Percentiles rank a stretch among this genome's conserved stretches.
Conservation (phyloP, 2,113 vertebrate genomes). For the Bos indicus region DNA sequence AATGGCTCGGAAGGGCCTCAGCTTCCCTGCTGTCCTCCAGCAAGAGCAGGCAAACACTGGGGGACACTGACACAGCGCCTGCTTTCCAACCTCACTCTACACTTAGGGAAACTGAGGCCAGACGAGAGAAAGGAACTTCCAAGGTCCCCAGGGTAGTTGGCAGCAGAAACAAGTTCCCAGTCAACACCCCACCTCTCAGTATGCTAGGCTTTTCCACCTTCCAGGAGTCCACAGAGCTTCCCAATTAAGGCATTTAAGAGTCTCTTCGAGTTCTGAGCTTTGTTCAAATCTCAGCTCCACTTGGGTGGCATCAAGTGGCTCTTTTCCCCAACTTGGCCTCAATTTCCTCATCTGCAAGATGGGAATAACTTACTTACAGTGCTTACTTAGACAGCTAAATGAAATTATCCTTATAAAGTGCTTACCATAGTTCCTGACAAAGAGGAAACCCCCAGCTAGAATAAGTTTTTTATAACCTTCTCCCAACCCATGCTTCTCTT, state of each 20-base stretch:
- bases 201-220: background rate
- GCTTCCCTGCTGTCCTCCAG: background rate
- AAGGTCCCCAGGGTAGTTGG: background rate
- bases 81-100: background rate
- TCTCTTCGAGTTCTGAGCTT: background rate
- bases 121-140: background rate
- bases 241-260: background rate
- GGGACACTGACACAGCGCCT: background rate
- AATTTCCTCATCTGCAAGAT: background rate
- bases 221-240: background rate
- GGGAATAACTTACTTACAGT: background rate
- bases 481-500: background rate
- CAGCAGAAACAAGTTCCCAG: background rate
- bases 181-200: rapidly evolving
- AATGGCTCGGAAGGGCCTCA: background rate
- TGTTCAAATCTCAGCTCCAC: background rate
- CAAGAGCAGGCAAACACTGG: background rate
- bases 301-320: rapidly evolving
- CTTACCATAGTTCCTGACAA: background rate
- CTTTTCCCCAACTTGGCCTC: background rate
- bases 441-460: background rate
- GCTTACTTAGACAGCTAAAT: background rate
- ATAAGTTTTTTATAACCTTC: background rate
- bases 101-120: background rate
- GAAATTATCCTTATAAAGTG: background rate